These are phyloP conservation scores for Tineola bisselliella DNA, from an alignment of 2,888 invertebrate genomes.

Conservation along the genomic window DNA sequence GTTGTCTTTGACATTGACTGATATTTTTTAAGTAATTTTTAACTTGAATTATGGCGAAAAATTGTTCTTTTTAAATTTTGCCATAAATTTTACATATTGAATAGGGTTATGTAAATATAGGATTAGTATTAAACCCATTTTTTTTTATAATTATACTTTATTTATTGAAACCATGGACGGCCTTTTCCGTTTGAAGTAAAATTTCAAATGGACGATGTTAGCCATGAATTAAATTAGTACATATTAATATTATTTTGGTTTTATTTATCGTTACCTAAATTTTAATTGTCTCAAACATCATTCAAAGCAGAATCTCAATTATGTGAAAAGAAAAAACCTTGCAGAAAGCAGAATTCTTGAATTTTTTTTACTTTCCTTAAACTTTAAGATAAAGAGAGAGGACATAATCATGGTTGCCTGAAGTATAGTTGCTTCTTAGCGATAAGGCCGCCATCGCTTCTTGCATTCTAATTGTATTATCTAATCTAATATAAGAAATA, in stretches of 20 bases:
- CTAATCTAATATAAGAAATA: no score
- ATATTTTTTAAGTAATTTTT: slow-evolving; percentile 40
- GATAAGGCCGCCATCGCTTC: no score
- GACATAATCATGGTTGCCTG: no score
- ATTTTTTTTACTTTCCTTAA: no score
- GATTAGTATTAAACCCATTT: background rate
- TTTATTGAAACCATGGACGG: slow-evolving; percentile 55
- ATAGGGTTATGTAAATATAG: slow-evolving; percentile 49
- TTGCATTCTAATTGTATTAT: no score
- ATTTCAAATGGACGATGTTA: slow-evolving; percentile 60
- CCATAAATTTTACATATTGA: background rate
- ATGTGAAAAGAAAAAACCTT: no score
- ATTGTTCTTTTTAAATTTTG: background rate
- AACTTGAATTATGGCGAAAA: background rate
- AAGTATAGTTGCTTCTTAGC: no score
- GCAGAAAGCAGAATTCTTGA: no score
- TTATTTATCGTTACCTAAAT: background rate
- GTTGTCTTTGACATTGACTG: slow-evolving; percentile 53
- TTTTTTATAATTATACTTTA: slow-evolving; percentile 27
- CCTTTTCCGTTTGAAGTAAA: slow-evolving; percentile 62
- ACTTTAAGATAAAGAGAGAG: no score
- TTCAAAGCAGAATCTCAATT: no score
- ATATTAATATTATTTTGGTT: background rate
- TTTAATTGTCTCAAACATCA: no score
- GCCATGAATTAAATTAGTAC: slow-evolving; percentile 41